These are phyloP conservation scores for Blastobasis adustella DNA, from an alignment of 2,888 invertebrate species.

Conservation along the genomic window DNA sequence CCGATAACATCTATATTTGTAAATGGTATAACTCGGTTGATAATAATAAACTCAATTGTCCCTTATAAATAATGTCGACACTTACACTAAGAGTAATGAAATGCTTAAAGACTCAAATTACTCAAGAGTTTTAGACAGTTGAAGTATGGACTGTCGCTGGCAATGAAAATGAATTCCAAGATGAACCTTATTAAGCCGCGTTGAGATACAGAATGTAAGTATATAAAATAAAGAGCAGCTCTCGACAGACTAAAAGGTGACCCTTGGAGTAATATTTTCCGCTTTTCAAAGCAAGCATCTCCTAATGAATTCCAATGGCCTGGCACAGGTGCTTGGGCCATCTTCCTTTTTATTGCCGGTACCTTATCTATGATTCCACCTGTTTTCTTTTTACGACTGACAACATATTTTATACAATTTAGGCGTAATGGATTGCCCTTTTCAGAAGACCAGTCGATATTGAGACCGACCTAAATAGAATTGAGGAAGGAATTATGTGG, in stretches of 20 bases:
- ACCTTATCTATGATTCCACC: slow-evolving; percentile 5
- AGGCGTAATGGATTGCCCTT: too few species aligned
- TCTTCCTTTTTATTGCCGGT: slow-evolving; percentile 4
- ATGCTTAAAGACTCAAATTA: too few species aligned
- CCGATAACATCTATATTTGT: too few species aligned
- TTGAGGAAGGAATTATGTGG: too few species aligned
- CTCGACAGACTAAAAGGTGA: neutral
- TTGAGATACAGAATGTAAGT: too few species aligned
- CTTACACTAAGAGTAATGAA: too few species aligned
- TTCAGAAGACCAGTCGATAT: too few species aligned
- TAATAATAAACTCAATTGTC: too few species aligned
- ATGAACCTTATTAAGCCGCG: neutral
- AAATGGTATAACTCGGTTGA: too few species aligned
- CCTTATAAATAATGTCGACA: too few species aligned
- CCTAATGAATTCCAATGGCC: slow-evolving; percentile 17
- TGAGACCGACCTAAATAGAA: too few species aligned
- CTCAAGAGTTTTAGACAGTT: too few species aligned
- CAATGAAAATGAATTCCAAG: slow-evolving; percentile 18
- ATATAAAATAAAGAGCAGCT: neutral
- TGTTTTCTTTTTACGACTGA: slow-evolving; percentile 2
- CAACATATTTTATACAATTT: neutral
- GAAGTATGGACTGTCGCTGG: slow-evolving; percentile 2
- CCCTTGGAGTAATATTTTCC: slow-evolving; percentile 12
- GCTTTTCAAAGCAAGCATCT: slow-evolving; percentile 16
- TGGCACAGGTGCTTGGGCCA: slow-evolving; percentile 3